phyloP scores from a whole-genome alignment of 2,888 invertebrate species.

The Aspidiotus destructor region DNA sequence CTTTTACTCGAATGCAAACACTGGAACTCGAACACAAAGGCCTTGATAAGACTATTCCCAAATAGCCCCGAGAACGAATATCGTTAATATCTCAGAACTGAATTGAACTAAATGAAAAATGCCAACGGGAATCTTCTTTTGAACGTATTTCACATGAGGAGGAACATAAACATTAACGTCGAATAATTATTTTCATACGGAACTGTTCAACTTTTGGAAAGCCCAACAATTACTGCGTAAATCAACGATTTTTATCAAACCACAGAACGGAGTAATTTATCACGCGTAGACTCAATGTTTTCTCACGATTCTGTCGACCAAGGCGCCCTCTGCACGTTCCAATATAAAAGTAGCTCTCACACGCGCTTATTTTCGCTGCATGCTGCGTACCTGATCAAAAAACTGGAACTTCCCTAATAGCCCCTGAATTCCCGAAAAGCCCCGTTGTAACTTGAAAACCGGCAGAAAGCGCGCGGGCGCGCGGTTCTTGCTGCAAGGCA shows the following conservation, averaged over 20 bases:
- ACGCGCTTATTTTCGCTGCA: background rate
- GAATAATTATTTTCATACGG: background rate
- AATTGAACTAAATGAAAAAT: background rate
- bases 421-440: background rate
- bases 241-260: background rate
- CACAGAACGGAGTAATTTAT: background rate
- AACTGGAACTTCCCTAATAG: background rate
- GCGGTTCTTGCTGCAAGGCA: too few relatives aligned
- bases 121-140: background rate
- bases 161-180: background rate
- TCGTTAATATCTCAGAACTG: background rate
- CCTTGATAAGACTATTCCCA: background rate
- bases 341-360: background rate
- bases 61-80: background rate
- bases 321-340: background rate
- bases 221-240: background rate
- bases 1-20: background rate
- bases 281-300: background rate
- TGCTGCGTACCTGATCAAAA: background rate
- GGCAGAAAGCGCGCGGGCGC: too few relatives aligned
- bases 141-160: background rate
- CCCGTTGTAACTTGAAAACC: too few relatives aligned
- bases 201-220: background rate
- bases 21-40: too few relatives aligned
- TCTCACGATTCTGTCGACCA: background rate